Evolutionary conservation across 2,888 invertebrate genomes (phyloP).

Genomic region (Cheilosia variabilis): DNA sequence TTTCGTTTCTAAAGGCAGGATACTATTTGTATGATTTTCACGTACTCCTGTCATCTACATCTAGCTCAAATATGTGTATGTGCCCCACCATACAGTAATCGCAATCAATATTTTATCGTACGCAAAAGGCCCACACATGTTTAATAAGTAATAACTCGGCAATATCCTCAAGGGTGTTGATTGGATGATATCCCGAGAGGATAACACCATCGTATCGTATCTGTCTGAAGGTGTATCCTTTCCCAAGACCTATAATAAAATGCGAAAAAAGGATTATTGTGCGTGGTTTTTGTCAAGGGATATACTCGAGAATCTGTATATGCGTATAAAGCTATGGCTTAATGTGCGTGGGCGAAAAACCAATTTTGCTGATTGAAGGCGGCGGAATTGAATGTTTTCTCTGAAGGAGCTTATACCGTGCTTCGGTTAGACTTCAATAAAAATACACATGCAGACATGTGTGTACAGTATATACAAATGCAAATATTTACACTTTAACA

Average conservation of each 20-base stretch:
- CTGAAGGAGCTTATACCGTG: background rate
- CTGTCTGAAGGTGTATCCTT: background rate
- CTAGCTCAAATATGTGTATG: background rate
- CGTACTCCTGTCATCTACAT: conserved; percentile 18
- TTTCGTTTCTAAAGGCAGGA: background rate
- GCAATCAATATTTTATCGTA: conserved; percentile 47
- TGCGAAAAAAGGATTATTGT: conserved; percentile 26
- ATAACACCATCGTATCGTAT: conserved; percentile 6
- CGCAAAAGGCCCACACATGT: conserved; percentile 33
- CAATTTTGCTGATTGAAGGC: conserved; percentile 41
- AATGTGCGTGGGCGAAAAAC: conserved; percentile 16
- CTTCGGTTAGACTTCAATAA: background rate
- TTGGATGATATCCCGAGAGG: conserved; percentile 38
- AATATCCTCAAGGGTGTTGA: conserved; percentile 49
- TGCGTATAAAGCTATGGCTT: background rate
- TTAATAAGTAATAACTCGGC: conserved; percentile 50
- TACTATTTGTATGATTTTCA: conserved; percentile 25
- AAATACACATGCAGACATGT: no score
- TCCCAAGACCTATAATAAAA: conserved; percentile 18
- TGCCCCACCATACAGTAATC: conserved; percentile 13
- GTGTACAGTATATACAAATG: no score
- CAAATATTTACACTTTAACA: background rate
- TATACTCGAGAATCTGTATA: background rate
- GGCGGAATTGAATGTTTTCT: background rate
- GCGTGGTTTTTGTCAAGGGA: conserved; percentile 5